phyloP scores from a whole-genome alignment of 2,797 vertebrate species.

The Pseudomugil tenellus region DNA sequence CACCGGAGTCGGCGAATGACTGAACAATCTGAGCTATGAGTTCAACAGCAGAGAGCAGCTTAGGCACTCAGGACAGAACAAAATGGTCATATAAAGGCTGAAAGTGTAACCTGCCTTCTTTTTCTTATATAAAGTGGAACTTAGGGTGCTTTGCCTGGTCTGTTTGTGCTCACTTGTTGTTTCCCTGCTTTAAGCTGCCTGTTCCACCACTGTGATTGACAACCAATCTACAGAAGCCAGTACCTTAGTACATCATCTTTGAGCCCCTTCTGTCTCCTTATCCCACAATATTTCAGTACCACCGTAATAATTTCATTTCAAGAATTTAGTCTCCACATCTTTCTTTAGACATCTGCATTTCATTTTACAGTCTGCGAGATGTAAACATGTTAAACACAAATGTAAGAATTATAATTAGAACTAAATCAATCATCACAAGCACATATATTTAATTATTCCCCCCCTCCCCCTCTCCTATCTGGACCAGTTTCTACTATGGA shows the following conservation, averaged over 20 bases:
- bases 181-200: not conserved
- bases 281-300: not conserved
- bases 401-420: no score
- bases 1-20: constrained; percentile 1
- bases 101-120: not conserved
- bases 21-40: not conserved
- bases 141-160: not conserved
- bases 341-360: not conserved
- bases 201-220: not conserved
- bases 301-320: not conserved
- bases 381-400: not conserved
- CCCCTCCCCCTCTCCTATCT: no score
- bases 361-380: not conserved
- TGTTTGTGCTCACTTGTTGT: not conserved
- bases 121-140: not conserved
- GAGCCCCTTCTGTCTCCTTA: not conserved
- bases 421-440: no score
- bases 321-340: not conserved
- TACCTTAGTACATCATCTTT: not conserved
- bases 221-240: not conserved
- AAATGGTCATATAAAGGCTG: no score
- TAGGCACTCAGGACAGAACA: no score
- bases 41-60: not conserved
- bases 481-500: no score
- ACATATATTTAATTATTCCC: not conserved